These are phyloP conservation scores for Strongylocentrotus purpuratus DNA, from an alignment of 35 echinoderm and acorn worm genomes.

Conservation along the genomic window DNA sequence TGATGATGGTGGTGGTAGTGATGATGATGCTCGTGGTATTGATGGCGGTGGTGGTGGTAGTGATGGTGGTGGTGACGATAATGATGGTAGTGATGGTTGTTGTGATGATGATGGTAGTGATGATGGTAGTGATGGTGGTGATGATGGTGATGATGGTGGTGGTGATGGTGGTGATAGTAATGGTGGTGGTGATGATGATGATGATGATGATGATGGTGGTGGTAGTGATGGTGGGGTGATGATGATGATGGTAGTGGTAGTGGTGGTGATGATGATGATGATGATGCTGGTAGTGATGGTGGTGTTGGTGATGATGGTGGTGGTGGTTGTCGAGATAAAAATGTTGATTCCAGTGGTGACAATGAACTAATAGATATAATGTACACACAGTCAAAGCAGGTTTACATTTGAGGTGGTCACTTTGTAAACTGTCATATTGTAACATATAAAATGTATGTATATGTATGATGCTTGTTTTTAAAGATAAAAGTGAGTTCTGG, in stretches of 20 bases:
- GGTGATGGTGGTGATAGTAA: not conserved
- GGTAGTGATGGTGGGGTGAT: not conserved
- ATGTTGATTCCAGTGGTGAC: no score
- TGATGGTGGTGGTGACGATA: not conserved
- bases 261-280: not conserved
- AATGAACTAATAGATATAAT: no score
- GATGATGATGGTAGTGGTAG: not conserved
- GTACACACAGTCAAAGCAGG: not conserved
- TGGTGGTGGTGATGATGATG: constrained; percentile 7
- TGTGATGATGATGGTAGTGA: not conserved
- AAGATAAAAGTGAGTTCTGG: no score
- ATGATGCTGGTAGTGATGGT: not conserved
- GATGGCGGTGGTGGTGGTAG: not conserved
- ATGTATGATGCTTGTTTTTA: no score
- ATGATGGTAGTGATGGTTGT: not conserved
- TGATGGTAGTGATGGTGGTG: not conserved
- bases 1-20: not conserved
- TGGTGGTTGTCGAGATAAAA: not conserved
- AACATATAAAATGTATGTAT: no score
- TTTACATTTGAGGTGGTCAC: not conserved
- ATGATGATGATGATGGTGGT: not conserved
- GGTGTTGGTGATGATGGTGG: not conserved
- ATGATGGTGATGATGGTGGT: not conserved
- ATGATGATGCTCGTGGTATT: not conserved
- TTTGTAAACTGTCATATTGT: no score